Evolutionary conservation across 2,113 vertebrate species (phyloP), one percentile per base, ranked within the genome.

Genomic region (Sylvilagus bachmani): DNA sequence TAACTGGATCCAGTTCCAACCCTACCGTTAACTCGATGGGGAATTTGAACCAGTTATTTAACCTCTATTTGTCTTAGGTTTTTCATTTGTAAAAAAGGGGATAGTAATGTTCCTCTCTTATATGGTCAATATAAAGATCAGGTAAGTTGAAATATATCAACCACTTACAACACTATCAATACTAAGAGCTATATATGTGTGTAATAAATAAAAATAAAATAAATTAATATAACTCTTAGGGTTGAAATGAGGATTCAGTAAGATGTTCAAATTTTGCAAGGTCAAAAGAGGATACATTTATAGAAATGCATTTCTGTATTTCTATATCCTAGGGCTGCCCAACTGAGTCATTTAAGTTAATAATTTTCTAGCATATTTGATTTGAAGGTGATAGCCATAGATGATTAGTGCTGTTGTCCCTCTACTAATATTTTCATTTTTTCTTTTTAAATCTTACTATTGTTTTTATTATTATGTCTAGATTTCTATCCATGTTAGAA

Each of bases 401-500:
- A 33, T 64, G 83, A 19, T 29, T 5, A 44, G 80, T 31, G 21
- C 53, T 67, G 53, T 83, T 19, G 8, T 64, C 6, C 17, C 29
- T 61, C 38, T 79, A 11, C 61, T 78, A 22, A 21, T 38, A 6
- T 1, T 91, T 66, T 66, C 53, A 33, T 89, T 61, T 89, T 80
- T 22, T 4, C 7, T 61, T 38, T 69, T 85, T 38, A 7, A 12
- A 74, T 74, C 4, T 94, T 92, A 93, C 55, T 86, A 0, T 89
- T 97, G 73, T 58, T 82, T 61, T 70, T 95, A 10, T 1, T 95
- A 94, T 95, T 97, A 25, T 96, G 22, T 96, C 61, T 97, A 99
- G 99, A 96, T 99, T 99, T 98, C 97, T 99, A 69, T 99, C 99
- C 2, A 99, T 99, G 99, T 97, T 99, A 97, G 99, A 99, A 97